These are phyloP conservation scores for Aplysia californica DNA, from an alignment of 1,140 invertebrate genomes.

Conservation along the genomic window DNA sequence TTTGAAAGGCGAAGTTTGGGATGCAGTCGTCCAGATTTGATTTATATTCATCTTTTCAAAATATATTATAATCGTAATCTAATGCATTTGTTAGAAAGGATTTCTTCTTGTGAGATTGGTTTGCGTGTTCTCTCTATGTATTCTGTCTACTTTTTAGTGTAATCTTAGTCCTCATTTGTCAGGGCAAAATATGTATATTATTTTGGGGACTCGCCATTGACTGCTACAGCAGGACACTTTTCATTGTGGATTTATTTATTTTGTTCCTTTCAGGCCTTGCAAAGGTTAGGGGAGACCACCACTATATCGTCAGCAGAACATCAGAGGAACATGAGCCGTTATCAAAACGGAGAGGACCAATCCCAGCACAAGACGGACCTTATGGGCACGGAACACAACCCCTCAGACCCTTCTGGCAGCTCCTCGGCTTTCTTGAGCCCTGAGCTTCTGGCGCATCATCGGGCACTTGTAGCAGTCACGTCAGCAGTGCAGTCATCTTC, in stretches of 20 bases:
- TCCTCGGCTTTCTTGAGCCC: constrained; percentile 3
- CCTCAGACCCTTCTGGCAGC: background rate
- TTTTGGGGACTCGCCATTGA: background rate
- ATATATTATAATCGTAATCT: too few relatives aligned
- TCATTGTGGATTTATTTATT: background rate
- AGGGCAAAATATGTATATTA: background rate
- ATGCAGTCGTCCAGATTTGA: too few relatives aligned
- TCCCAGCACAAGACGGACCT: constrained; percentile 1
- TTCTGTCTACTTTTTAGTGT: background rate
- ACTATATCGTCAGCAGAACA: constrained; percentile 6
- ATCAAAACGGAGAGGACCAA: background rate
- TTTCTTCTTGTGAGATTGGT: background rate
- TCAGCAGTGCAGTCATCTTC: constrained; percentile 1
- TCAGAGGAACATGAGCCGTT: background rate
- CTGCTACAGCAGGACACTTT: background rate
- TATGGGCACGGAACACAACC: constrained; percentile 8
- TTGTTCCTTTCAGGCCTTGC: constrained; percentile 10
- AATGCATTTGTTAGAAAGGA: too few relatives aligned
- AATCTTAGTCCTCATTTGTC: background rate
- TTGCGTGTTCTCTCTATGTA: background rate
- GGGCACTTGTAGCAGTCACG: constrained; percentile 22
- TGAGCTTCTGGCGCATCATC: constrained; percentile 19
- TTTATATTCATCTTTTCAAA: too few relatives aligned
- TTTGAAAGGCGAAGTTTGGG: too few relatives aligned
- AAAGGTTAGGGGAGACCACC: constrained; percentile 20